Conservation (phyloP, 1,140 invertebrate genomes). For the Agrypnia vestita region DNA sequence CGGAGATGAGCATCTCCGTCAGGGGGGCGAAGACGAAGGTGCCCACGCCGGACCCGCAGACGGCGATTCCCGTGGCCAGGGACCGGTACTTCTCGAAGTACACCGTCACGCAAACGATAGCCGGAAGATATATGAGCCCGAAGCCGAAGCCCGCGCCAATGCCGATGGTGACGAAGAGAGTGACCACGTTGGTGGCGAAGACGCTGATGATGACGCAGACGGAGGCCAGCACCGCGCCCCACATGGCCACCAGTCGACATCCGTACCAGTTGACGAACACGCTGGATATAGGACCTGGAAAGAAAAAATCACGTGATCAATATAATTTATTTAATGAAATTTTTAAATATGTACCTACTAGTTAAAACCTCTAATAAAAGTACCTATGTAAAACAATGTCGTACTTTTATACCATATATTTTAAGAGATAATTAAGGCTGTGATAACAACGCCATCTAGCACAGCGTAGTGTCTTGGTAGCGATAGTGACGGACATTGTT, state of each 20-base stretch:
- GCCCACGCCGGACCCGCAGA: slow-evolving; percentile 93
- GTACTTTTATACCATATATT: too few relatives aligned
- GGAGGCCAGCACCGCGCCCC: slow-evolving; percentile 86
- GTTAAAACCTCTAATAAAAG: too few relatives aligned
- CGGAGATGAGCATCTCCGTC: slow-evolving; percentile 77
- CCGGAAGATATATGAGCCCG: slow-evolving; percentile 94
- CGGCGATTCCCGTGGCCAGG: slow-evolving; percentile 92
- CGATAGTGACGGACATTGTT: too few relatives aligned
- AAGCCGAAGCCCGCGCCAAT: slow-evolving; percentile 92
- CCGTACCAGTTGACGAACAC: slow-evolving; percentile 95
- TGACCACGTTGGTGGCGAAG: slow-evolving; percentile 84
- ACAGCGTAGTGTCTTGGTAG: too few relatives aligned
- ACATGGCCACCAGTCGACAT: slow-evolving; percentile 90
- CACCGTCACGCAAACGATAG: slow-evolving; percentile 94
- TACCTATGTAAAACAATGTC: too few relatives aligned
- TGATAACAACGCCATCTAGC: too few relatives aligned
- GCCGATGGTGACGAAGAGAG: slow-evolving; percentile 91
- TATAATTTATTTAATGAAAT: background rate
- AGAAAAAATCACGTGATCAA: slow-evolving; percentile 52
- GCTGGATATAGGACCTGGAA: slow-evolving; percentile 92
- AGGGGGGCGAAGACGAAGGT: slow-evolving; percentile 89
- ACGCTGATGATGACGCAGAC: slow-evolving; percentile 83
- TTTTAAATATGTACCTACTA: too few relatives aligned
- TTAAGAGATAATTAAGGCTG: too few relatives aligned
- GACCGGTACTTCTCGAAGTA: slow-evolving; percentile 95